phyloP scores from a whole-genome alignment of 2,888 invertebrate genomes.

The Xestia ashworthii region DNA sequence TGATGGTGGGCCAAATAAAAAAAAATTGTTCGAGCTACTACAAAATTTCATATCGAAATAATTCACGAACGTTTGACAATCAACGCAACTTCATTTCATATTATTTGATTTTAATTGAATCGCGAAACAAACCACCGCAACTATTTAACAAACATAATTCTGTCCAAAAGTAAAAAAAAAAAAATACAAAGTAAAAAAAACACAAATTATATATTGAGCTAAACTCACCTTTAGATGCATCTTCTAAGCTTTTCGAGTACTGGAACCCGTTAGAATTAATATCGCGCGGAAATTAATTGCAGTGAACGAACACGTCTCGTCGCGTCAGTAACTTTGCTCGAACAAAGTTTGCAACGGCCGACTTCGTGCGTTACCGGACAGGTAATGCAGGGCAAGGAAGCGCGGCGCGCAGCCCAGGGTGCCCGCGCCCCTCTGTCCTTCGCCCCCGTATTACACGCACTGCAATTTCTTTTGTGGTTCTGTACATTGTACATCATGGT shows the following conservation, averaged over 20 bases:
- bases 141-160: not conserved
- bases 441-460: not conserved
- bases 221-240: constrained; percentile 47
- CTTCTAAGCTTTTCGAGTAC: not conserved
- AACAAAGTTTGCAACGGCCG: constrained; percentile 72
- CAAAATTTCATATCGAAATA: not conserved
- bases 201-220: not conserved
- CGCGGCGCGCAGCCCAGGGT: not conserved
- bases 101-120: not conserved
- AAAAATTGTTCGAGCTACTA: too few species aligned
- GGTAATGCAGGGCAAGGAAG: constrained; percentile 63
- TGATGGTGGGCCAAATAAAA: too few species aligned
- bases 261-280: not conserved
- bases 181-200: not conserved
- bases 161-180: not conserved
- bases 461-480: not conserved
- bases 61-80: not conserved
- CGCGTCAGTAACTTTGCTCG: constrained; percentile 63
- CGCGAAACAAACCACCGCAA: not conserved
- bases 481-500: not conserved
- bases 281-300: not conserved
- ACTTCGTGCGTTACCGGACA: constrained; percentile 54
- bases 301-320: constrained; percentile 62
- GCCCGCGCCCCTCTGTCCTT: not conserved
- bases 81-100: not conserved